Evolutionary conservation across 2,797 vertebrate species (phyloP).

Genomic region (Melanotaenia maccullochi): DNA sequence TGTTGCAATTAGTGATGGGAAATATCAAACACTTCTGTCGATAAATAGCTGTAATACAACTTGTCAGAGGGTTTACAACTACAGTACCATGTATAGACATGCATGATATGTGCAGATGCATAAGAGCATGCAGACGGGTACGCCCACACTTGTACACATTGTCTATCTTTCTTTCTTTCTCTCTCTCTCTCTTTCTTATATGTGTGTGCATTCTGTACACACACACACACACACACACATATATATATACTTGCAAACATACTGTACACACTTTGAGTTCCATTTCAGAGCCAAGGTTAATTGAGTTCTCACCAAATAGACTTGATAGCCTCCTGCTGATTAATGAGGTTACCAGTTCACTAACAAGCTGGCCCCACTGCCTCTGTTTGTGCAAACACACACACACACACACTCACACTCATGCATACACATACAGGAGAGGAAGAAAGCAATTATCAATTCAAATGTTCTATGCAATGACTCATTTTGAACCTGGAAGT

Average conservation of each 20-base stretch:
- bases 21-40: conserved; percentile 76
- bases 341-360: conserved; percentile 62
- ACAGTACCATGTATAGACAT: conserved; percentile 65
- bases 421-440: conserved; percentile 66
- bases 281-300: conserved; percentile 66
- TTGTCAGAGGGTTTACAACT: conserved; percentile 77
- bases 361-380: conserved; percentile 75
- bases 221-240: no score
- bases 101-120: conserved; percentile 67
- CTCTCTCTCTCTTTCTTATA: conserved; percentile 18
- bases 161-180: conserved; percentile 14
- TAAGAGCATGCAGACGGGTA: conserved; percentile 65
- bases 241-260: neutral
- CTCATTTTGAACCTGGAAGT: conserved; percentile 81
- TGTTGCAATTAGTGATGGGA: conserved; percentile 82
- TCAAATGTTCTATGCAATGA: conserved; percentile 99
- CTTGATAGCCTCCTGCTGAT: conserved; percentile 55
- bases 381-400: conserved; percentile 61
- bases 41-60: conserved; percentile 70
- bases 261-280: conserved; percentile 45
- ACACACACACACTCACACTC: conserved; percentile 25
- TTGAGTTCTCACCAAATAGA: conserved; percentile 60
- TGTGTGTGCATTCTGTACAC: no score
- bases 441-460: conserved; percentile 88
- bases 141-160: conserved; percentile 42